phyloP scores from a whole-genome alignment of 1,140 invertebrate species.

The Contarinia nasturtii region DNA sequence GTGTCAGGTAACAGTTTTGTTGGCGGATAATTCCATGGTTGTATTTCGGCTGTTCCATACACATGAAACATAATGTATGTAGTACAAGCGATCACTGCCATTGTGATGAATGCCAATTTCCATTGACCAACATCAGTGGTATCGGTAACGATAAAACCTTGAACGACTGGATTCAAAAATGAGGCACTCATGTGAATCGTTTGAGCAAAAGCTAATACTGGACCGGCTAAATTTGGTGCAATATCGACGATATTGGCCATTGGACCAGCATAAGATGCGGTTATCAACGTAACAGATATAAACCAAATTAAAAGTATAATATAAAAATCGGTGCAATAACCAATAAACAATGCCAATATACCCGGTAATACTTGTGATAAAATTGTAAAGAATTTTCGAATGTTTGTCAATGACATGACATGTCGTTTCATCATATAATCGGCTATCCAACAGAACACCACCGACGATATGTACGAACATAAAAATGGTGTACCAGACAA shows the following conservation, averaged over 20 bases:
- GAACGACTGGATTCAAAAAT: slow-evolving; percentile 42
- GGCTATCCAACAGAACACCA: slow-evolving; percentile 48
- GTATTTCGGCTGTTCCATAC: slow-evolving; percentile 42
- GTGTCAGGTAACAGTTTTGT: not conserved
- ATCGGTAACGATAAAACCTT: slow-evolving; percentile 32
- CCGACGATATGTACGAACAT: slow-evolving; percentile 46
- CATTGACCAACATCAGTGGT: slow-evolving; percentile 37
- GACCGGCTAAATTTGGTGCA: slow-evolving; percentile 49
- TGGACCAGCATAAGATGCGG: slow-evolving; percentile 51
- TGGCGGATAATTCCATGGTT: slow-evolving; percentile 35
- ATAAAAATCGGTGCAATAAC: slow-evolving; percentile 38
- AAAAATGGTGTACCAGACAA: slow-evolving; percentile 45
- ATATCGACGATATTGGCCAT: slow-evolving; percentile 59
- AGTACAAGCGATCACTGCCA: slow-evolving; percentile 36
- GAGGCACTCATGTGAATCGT: slow-evolving; percentile 58
- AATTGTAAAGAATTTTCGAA: slow-evolving; percentile 47
- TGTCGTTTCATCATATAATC: slow-evolving; percentile 37
- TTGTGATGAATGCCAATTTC: slow-evolving; percentile 49
- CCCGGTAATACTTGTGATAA: slow-evolving; percentile 50
- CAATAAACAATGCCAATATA: slow-evolving; percentile 38
- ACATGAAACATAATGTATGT: slow-evolving; percentile 52
- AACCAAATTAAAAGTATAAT: slow-evolving; percentile 43
- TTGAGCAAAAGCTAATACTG: slow-evolving; percentile 50
- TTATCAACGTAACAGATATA: slow-evolving; percentile 47
- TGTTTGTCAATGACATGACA: slow-evolving; percentile 37